phyloP scores from a whole-genome alignment of 2,888 invertebrate species.

The Campoplex capitator region DNA sequence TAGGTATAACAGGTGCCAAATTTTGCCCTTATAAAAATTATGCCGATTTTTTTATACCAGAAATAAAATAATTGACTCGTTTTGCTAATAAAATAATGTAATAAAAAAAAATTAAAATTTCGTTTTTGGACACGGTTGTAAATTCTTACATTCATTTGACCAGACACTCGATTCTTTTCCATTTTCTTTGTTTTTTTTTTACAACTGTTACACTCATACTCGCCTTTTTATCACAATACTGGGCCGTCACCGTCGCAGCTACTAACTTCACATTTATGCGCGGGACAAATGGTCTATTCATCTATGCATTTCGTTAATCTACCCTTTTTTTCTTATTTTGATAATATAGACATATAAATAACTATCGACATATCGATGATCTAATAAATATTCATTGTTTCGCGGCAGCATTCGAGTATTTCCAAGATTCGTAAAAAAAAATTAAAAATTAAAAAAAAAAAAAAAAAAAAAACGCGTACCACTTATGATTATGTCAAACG shows the following conservation, averaged over 20 bases:
- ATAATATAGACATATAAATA: constrained; percentile 69
- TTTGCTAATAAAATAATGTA: constrained; percentile 2
- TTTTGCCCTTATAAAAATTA: constrained; percentile 22
- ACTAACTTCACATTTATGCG: constrained; percentile 47
- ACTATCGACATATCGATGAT: constrained; percentile 73
- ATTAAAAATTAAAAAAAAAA: too few relatives aligned
- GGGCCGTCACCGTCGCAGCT: constrained; percentile 66
- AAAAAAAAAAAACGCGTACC: neutral
- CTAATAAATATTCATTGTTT: constrained; percentile 74
- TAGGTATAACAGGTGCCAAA: neutral
- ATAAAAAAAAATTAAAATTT: neutral
- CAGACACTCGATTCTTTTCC: constrained; percentile 3
- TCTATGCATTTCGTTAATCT: constrained; percentile 15
- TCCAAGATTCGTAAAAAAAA: constrained; percentile 11
- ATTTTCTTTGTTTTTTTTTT: constrained; percentile 8
- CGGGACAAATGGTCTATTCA: constrained; percentile 43
- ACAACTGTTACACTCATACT: constrained; percentile 18
- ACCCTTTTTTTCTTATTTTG: neutral
- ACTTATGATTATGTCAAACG: neutral
- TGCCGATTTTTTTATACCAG: neutral
- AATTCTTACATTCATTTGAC: constrained; percentile 16
- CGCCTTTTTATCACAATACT: constrained; percentile 74
- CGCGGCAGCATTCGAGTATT: constrained; percentile 35
- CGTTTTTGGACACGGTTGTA: constrained; percentile 10
- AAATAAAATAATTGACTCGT: neutral